Base-by-base conservation (phyloP, 2,888 invertebrate species). In the Mesochorus sp. region DNA sequence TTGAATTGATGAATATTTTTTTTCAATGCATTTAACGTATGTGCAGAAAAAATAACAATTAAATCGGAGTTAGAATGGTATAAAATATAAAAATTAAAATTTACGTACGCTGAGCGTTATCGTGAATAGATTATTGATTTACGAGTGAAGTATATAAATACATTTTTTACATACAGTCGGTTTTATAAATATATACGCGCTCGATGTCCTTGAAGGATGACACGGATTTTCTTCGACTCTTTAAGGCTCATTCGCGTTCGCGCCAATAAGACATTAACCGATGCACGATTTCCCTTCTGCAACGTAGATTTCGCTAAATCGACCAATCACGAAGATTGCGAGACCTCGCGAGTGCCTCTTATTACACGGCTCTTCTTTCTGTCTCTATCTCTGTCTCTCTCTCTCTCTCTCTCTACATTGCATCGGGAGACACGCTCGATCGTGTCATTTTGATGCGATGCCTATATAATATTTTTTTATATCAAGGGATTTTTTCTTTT, bases 201-300 rank as follows among this genome's bases (percentile, higher is more conserved):
- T 66, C 37, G 78, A 55, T 75, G 75, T 80, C 80, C 80, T 78
- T 81, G 77, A 73, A 49, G 75, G 81, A 75, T 80, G 81, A 81
- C 80, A 81, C 80, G 72, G 80, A 77, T 80, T 80, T 76, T 81
- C 77, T 78, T 17, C 12, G 44, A 66, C 44, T 64, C 73, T 73
- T 64, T 59, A 62, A 64, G 70, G 70, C 73, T 74, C 51, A 64
- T 51, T 64, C 51, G 59, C 34, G 55, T 67, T 61, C 42, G 51
- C 44, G 26, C n/a, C 37, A 42, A 66, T 44, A 66, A 66, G 66
- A 79, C 72, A 53, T 76, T 70, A 73, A 64, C 64, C 51, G 51
- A 42, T 51, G 59, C 70, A 74, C 74, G 78, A 74, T 78, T 74
- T 73, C 53, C 61, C 67, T 28, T 47, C 34, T 34, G 57, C 61